Percentiles rank a stretch among this genome's conserved stretches.
Conservation (phyloP, 2,113 vertebrate genomes). For the Thermophis baileyi region DNA sequence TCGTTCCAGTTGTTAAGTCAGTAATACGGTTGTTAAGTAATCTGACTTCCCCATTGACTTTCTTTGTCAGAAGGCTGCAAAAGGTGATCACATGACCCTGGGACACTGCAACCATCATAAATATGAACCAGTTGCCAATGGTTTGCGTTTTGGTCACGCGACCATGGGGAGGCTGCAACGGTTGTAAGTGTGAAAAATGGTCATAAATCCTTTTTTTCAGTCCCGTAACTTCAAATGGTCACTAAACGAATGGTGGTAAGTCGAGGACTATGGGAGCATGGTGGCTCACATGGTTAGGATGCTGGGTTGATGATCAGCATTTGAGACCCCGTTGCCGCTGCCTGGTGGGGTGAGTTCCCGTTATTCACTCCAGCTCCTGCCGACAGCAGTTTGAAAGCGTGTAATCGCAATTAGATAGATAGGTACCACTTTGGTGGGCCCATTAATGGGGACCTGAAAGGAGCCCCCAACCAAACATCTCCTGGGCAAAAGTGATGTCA, state of each 20-base stretch:
- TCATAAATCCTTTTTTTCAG: too few relatives aligned
- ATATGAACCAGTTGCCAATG: too few relatives aligned
- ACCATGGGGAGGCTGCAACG: too few relatives aligned
- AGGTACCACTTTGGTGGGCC: neutral
- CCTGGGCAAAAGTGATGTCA: neutral
- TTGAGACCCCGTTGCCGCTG: neutral
- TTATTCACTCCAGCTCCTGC: neutral
- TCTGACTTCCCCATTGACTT: neutral
- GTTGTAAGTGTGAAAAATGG: too few relatives aligned
- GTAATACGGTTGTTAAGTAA: neutral
- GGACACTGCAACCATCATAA: neutral
- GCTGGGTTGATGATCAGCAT: too few relatives aligned
- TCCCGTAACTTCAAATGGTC: too few relatives aligned
- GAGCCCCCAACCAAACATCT: neutral
- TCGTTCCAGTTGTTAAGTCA: neutral
- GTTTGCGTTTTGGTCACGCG: too few relatives aligned
- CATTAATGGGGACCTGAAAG: neutral
- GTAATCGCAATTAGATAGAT: neutral
- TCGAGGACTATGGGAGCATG: too few relatives aligned
- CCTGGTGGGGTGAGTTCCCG: neutral
- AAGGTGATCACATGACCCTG: neutral
- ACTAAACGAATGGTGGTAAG: too few relatives aligned
- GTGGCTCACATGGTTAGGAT: too few relatives aligned
- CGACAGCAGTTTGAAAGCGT: neutral
- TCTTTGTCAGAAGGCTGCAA: neutral